Conservation (phyloP, 2,888 invertebrate species). For the Nysson spinosus region DNA sequence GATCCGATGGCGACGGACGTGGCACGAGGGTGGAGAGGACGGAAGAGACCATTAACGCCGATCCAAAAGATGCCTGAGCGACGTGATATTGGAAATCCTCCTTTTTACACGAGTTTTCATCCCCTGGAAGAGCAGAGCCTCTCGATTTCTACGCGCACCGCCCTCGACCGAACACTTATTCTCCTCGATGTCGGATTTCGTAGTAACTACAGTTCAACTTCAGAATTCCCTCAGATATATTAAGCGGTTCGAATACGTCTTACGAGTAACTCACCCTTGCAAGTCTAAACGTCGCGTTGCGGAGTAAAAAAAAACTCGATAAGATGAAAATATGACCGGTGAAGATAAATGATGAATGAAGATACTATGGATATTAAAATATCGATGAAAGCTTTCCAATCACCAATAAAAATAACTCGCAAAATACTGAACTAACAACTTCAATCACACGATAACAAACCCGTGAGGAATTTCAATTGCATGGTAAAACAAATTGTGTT, state of each 20-base stretch:
- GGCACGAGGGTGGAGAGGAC: conserved; percentile 3
- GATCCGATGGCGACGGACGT: conserved; percentile 10
- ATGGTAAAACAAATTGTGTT: no score
- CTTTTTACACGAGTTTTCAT: conserved; percentile 34
- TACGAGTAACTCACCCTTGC: conserved; percentile 1
- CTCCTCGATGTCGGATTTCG: conserved; percentile 39
- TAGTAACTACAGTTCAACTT: conserved; percentile 18
- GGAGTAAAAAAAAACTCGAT: conserved; percentile 2
- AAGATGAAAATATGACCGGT: conserved; percentile 1
- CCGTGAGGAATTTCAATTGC: no score
- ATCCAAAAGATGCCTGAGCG: conserved; percentile 44
- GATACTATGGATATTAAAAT: no score
- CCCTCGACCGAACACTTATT: conserved; percentile 8
- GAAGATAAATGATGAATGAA: conserved; percentile 8
- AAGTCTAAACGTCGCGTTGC: conserved; percentile 7
- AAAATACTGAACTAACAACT: no score
- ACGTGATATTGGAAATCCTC: conserved; percentile 45
- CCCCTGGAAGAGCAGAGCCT: conserved; percentile 27
- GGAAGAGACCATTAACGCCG: conserved; percentile 49
- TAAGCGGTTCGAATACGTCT: conserved; percentile 17
- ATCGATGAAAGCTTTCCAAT: no score
- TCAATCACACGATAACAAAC: no score
- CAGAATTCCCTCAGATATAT: conserved; percentile 20
- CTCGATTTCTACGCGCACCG: conserved; percentile 39
- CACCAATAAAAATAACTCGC: no score